A percentile compares a stretch with the other conserved stretches of the same genome.
Conservation (phyloP, 2,888 invertebrate genomes). For the Dryocosmus kuriphilus region DNA sequence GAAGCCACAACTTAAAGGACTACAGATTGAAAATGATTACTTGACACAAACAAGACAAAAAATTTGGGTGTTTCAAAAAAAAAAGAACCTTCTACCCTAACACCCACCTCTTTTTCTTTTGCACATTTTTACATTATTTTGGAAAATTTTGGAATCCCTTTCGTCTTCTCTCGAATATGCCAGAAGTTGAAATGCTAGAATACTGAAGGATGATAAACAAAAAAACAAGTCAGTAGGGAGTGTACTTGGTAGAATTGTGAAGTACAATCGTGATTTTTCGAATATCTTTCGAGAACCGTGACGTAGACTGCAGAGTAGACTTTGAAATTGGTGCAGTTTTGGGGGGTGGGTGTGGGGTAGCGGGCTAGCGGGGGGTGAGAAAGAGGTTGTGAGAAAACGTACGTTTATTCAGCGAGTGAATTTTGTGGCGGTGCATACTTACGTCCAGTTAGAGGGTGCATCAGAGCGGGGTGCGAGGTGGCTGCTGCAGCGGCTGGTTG, state of each 20-base stretch:
- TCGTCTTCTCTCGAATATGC: not conserved
- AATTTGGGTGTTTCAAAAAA: not conserved
- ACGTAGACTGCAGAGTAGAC: constrained; percentile 12
- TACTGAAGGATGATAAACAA: not conserved
- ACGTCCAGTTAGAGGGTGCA: constrained; percentile 99
- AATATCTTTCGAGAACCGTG: constrained; percentile 28
- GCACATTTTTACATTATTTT: not conserved
- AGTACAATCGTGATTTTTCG: constrained; percentile 4
- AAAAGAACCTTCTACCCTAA: not conserved
- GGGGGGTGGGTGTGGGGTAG: constrained; percentile 29
- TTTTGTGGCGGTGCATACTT: constrained; percentile 85
- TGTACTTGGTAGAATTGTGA: not conserved
- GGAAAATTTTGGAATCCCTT: not conserved
- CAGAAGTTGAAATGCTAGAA: constrained; percentile 3
- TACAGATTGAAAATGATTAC: too few relatives aligned
- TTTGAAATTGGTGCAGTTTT: constrained; percentile 38
- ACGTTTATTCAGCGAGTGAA: constrained; percentile 66
- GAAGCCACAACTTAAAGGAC: too few relatives aligned
- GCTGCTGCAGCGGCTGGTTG: constrained; percentile 98
- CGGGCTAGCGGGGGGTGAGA: constrained; percentile 30
- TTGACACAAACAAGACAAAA: not conserved
- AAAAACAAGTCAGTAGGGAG: not conserved
- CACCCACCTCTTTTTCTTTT: not conserved
- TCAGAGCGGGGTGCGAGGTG: constrained; percentile 98
- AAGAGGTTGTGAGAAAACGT: constrained; percentile 38